A percentile compares a stretch with the other conserved stretches of the same genome.
These are phyloP conservation scores for Tautogolabrus adspersus DNA, from an alignment of 2,113 vertebrate species.

Conservation along the genomic window DNA sequence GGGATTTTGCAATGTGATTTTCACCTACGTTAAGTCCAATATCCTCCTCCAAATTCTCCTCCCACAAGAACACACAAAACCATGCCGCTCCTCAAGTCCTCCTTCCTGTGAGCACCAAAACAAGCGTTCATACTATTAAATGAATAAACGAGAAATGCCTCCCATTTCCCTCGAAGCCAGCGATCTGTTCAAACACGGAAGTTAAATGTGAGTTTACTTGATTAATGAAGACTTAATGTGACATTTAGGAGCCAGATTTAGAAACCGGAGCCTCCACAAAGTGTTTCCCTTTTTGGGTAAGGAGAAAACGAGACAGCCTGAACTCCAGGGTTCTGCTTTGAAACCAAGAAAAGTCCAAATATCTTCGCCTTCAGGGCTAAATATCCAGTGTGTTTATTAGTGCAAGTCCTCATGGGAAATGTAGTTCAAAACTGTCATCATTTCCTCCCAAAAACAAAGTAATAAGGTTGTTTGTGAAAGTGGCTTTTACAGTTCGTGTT, in stretches of 20 bases:
- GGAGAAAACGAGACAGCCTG: neutral
- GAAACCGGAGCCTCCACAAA: conserved; percentile 24
- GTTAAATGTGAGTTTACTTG: conserved; percentile 26
- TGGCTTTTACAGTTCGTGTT: no score
- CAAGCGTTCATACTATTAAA: conserved; percentile 4
- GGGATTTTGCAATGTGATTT: neutral
- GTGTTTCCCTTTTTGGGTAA: conserved; percentile 65
- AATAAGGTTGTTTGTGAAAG: no score
- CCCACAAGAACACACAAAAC: neutral
- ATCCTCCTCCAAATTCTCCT: neutral
- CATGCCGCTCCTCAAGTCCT: conserved; percentile 16
- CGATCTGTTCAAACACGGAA: neutral
- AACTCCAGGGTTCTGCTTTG: neutral
- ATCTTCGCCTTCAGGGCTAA: neutral
- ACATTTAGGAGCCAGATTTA: conserved; percentile 52
- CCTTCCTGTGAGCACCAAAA: conserved; percentile 47
- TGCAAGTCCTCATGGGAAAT: neutral
- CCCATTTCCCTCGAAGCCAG: conserved; percentile 4
- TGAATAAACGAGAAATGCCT: neutral
- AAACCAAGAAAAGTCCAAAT: neutral
- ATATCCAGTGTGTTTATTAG: neutral
- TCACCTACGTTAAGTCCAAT: conserved; percentile 11
- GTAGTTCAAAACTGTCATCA: no score
- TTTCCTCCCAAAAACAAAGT: no score
- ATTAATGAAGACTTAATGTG: conserved; percentile 48